Evolutionary conservation across 2,797 vertebrate species (phyloP).

Genomic region (Scolopax rusticola): DNA sequence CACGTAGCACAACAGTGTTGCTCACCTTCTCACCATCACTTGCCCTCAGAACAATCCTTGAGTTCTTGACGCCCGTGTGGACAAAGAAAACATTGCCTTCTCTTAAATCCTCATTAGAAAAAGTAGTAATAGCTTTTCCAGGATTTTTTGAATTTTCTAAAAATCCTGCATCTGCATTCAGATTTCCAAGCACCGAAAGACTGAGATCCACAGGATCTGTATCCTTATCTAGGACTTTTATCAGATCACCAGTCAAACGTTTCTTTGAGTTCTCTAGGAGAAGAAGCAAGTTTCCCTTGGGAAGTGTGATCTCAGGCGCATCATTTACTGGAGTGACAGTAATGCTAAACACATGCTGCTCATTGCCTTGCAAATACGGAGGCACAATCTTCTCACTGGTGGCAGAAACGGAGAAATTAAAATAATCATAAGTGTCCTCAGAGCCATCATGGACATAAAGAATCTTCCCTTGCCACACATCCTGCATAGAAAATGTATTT

Average conservation of each 20-base stretch:
- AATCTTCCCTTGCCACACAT: conserved; percentile 86
- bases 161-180: conserved; percentile 88
- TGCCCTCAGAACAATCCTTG: conserved; percentile 90
- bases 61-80: conserved; percentile 86
- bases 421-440: conserved; percentile 86
- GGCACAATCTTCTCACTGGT: conserved; percentile 84
- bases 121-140: conserved; percentile 81
- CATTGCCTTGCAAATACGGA: conserved; percentile 80
- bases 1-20: conserved; percentile 88
- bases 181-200: conserved; percentile 88
- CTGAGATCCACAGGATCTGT: conserved; percentile 79
- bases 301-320: conserved; percentile 87
- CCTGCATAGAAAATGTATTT: conserved; percentile 88
- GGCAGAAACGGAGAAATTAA: conserved; percentile 86
- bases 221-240: conserved; percentile 87
- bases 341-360: conserved; percentile 84
- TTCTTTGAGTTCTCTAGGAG: conserved; percentile 91
- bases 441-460: conserved; percentile 91
- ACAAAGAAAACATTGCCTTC: conserved; percentile 85
- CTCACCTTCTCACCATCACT: conserved; percentile 91
- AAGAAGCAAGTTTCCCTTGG: conserved; percentile 87
- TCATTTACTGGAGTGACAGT: conserved; percentile 89
- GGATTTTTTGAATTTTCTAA: conserved; percentile 84
- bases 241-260: conserved; percentile 79
- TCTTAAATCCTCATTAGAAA: conserved; percentile 84